Percentiles rank a stretch among this genome's conserved stretches.
phyloP scores from a whole-genome alignment of 2,797 vertebrate species.

The Schizopygopsis malacanthus region DNA sequence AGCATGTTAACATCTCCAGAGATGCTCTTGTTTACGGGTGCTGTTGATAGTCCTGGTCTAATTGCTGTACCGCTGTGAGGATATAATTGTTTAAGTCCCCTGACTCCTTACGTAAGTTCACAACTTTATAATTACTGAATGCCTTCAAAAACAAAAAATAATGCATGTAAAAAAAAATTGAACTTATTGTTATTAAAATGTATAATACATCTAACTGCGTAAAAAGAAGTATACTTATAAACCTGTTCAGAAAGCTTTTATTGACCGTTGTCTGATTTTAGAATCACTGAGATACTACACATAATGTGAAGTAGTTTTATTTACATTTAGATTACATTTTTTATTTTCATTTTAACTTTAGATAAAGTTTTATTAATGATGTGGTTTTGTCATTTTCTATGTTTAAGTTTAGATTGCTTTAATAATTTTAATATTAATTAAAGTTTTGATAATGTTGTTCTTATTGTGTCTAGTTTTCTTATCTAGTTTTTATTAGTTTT shows the following conservation, averaged over 20 bases:
- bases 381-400: background rate
- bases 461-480: background rate
- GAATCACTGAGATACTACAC: too few relatives aligned
- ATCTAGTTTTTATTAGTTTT: background rate
- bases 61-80: constrained; percentile 58
- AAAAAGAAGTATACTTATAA: background rate
- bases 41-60: constrained; percentile 46
- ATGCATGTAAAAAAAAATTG: background rate
- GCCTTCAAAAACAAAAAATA: background rate
- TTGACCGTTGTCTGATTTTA: too few relatives aligned
- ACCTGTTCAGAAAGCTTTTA: background rate
- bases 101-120: constrained; percentile 43
- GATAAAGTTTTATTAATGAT: too few relatives aligned
- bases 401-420: background rate
- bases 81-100: constrained; percentile 61
- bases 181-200: background rate
- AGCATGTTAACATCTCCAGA: constrained; percentile 43
- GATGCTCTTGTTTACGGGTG: constrained; percentile 44
- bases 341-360: background rate
- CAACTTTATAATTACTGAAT: constrained; percentile 22
- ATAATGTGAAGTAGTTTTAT: background rate
- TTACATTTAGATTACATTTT: background rate
- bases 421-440: background rate
- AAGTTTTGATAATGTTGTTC: background rate
- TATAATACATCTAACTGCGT: background rate